These are phyloP conservation scores for Crotalus helleri DNA, from an alignment of 2,113 vertebrate species.

Conservation along the genomic window DNA sequence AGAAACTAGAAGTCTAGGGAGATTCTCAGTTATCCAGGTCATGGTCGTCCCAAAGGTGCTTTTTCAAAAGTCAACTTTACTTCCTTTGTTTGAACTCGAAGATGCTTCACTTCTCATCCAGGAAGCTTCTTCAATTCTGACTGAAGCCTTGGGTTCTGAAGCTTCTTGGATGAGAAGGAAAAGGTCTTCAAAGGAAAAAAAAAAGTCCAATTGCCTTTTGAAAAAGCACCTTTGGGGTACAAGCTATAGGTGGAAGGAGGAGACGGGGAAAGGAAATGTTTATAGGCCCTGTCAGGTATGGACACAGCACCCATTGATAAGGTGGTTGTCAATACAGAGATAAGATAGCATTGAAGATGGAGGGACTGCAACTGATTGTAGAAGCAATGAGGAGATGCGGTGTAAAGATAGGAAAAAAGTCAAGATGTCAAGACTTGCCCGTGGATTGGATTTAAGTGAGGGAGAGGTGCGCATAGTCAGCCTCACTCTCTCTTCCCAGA, in stretches of 20 bases:
- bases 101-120: no score
- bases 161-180: not conserved
- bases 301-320: not conserved
- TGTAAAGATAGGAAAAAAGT: not conserved
- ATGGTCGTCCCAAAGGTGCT: no score
- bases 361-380: not conserved
- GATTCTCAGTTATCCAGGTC: not conserved
- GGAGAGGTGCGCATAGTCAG: no score
- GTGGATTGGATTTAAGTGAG: no score
- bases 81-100: no score
- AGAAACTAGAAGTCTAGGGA: not conserved
- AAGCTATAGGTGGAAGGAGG: not conserved
- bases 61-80: no score
- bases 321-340: not conserved
- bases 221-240: no score
- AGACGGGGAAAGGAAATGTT: not conserved
- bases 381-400: slow-evolving; percentile 22
- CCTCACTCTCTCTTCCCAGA: no score
- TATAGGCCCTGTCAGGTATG: not conserved
- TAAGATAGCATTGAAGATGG: accelerated
- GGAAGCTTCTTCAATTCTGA: no score
- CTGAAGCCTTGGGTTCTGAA: not conserved
- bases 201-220: no score
- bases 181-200: not conserved
- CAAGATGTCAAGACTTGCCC: no score